Percentiles rank a stretch among this genome's conserved stretches.
Evolutionary conservation across 2,113 vertebrate genomes (phyloP).

Genomic region (Aphyosemion australe): DNA sequence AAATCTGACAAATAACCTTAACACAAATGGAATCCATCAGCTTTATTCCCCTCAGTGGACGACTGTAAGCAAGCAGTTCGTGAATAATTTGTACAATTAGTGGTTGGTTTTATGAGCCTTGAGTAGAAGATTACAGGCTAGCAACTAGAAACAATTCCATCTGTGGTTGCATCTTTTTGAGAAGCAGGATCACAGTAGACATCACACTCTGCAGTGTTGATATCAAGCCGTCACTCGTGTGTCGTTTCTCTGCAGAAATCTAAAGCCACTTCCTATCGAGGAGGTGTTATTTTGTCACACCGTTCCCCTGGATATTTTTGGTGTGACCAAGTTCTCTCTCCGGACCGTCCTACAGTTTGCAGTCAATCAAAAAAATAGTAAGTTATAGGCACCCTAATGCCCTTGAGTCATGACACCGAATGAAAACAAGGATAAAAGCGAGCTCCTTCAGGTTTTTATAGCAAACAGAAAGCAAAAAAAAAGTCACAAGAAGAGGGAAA

Average conservation of each 20-base stretch:
- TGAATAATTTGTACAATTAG: background rate
- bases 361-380: constrained; percentile 53
- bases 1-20: too few species aligned
- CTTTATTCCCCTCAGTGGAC: constrained; percentile 12
- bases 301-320: constrained; percentile 29
- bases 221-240: constrained; percentile 25
- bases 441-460: constrained; percentile 49
- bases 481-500: constrained; percentile 33
- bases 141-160: background rate
- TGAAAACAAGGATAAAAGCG: constrained; percentile 46
- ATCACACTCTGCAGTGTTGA: constrained; percentile 7
- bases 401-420: constrained; percentile 60
- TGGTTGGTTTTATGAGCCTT: constrained; percentile 4
- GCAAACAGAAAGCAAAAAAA: constrained; percentile 36
- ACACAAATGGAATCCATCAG: background rate
- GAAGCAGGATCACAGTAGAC: constrained; percentile 10
- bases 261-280: constrained; percentile 12
- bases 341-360: constrained; percentile 27
- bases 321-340: constrained; percentile 27
- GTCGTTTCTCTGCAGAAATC: constrained; percentile 18
- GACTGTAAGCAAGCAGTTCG: background rate
- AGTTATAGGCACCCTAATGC: constrained; percentile 42
- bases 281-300: constrained; percentile 29
- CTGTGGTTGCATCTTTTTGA: constrained; percentile 4
- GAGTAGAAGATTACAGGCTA: background rate